phyloP scores from a whole-genome alignment of 2,113 vertebrate genomes.

The Dasyornis broadbenti region DNA sequence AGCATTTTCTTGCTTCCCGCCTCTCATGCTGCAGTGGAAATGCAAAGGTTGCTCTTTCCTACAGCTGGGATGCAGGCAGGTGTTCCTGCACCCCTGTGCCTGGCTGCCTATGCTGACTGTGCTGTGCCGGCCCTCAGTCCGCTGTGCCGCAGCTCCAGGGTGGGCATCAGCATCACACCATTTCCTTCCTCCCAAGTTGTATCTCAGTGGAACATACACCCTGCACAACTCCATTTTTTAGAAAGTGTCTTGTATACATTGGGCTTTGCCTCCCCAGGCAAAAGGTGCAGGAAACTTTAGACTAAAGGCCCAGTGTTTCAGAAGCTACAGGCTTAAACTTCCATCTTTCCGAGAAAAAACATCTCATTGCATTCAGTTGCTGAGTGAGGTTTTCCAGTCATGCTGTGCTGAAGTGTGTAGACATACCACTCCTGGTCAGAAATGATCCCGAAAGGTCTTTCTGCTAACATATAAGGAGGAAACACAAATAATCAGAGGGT shows the following conservation, averaged over 20 bases:
- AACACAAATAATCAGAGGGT: neutral
- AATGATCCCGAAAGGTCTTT: neutral
- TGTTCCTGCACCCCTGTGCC: fast-evolving
- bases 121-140: neutral
- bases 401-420: neutral
- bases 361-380: neutral
- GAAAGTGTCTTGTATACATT: neutral
- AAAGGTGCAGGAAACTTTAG: neutral
- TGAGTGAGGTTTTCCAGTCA: neutral
- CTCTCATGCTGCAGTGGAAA: neutral
- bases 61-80: neutral
- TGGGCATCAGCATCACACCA: fast-evolving
- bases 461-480: neutral
- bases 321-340: neutral
- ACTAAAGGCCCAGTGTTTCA: neutral
- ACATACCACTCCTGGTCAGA: neutral
- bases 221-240: neutral
- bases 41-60: neutral
- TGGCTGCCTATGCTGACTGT: fast-evolving
- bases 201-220: neutral
- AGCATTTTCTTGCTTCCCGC: neutral
- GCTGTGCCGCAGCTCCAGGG: fast-evolving
- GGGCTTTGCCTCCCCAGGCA: neutral
- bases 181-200: fast-evolving
- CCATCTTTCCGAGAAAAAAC: fast-evolving